Evolutionary conservation across 2,888 invertebrate species (phyloP), one percentile per base, ranked within the genome.

Genomic region (Pristionchus entomophagus): DNA sequence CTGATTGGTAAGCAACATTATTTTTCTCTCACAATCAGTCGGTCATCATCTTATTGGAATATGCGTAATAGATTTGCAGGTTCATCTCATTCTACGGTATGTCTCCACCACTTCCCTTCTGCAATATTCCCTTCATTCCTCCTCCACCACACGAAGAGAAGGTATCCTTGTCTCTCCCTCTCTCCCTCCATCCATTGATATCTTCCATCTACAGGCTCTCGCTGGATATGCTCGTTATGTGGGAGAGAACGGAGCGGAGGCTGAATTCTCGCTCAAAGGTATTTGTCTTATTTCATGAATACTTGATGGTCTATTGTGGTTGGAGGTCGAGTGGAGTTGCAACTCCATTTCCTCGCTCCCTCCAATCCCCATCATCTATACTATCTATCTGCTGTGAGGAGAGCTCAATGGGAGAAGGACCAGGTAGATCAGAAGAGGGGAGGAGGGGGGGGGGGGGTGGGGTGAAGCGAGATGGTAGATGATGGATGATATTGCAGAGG

Each of bases 161-260:
- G 80, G 80, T 80, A 80, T n/a, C 4, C n/a, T 65, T 29, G 5
- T 65, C 26, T 5, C 5, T 14, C 32, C 14, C 26, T 5, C 5
- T 14, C 32, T 12, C 14, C 29, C 10, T 69, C 17, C 59, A 26
- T 59, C 26, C 12, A 59, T 59, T 22, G 26, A 59, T 14, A 22
- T n/a, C 5, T 26, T 12, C n/a, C n/a, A n/a, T n/a, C 8, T 65
- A 32, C 85, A 73, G 53, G 96, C 99, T 14, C 96, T 99, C 86
- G 97, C 98, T 94, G 97, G 98, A 94, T 97, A 99, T 96, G 98
- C 99, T 0, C 96, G 96, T 88, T 98, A 98, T 94, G 98, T 99
- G 0, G 96, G 97, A 0, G 97, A 97, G 91, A 98, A 98, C 94
- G 99, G 99, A 0, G 96, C 96, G 86, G 96, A 97, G 92, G 98